phyloP scores from a whole-genome alignment of 1,140 invertebrate genomes.

The Zaprionus ornatus region DNA sequence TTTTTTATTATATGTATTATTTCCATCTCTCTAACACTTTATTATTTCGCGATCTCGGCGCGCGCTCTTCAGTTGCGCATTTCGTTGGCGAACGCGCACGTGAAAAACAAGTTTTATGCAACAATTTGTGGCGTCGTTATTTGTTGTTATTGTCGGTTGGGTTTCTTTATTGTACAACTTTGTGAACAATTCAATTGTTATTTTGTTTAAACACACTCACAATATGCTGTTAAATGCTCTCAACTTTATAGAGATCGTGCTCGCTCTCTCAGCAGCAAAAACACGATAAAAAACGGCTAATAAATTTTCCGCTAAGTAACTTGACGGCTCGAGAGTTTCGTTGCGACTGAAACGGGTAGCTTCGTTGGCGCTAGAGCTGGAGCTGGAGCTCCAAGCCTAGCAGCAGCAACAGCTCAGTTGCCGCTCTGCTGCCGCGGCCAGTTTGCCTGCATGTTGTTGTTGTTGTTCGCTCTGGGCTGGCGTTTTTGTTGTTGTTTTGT shows the following conservation, averaged over 20 bases:
- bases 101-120: constrained; percentile 77
- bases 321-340: constrained; percentile 64
- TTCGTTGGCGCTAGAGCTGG: constrained; percentile 11
- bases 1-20: constrained; percentile 34
- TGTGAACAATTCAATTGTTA: constrained; percentile 15
- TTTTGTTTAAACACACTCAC: constrained; percentile 45
- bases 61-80: constrained; percentile 41
- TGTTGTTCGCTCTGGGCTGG: constrained; percentile 10
- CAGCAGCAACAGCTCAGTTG: constrained; percentile 20
- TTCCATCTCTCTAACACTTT: constrained; percentile 14
- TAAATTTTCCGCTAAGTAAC: constrained; percentile 54
- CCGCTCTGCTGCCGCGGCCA: constrained; percentile 30
- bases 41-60: constrained; percentile 25
- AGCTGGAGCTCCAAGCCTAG: constrained; percentile 48
- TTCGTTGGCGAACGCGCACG: constrained; percentile 50
- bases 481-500: constrained; percentile 39
- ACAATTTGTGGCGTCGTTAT: constrained; percentile 42
- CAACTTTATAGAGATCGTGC: background rate
- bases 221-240: constrained; percentile 20
- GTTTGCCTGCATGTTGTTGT: constrained; percentile 23
- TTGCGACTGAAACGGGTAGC: constrained; percentile 59
- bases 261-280: constrained; percentile 28
- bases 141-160: constrained; percentile 9
- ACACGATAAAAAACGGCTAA: constrained; percentile 19
- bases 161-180: background rate